Evolutionary conservation across 2,888 invertebrate species (phyloP).

Genomic region (Hermaeophaga mercurialis): DNA sequence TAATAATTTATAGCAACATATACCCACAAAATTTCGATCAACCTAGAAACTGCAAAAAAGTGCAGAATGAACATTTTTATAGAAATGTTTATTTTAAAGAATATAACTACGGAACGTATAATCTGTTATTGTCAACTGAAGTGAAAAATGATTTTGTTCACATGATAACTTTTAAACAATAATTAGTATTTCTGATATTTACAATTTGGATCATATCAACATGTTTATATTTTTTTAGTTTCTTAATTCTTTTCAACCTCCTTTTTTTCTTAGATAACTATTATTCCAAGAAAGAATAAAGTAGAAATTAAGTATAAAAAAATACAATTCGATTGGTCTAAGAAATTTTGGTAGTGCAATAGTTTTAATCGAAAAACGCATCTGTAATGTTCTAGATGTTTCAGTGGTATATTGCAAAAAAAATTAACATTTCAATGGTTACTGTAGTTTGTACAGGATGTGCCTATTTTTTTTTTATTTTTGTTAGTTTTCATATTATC

Average conservation of each 20-base stretch:
- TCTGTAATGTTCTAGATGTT: conserved; percentile 27
- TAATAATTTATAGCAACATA: no score
- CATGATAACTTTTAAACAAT: no score
- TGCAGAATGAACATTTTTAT: no score
- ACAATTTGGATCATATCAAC: neutral
- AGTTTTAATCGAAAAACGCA: conserved; percentile 30
- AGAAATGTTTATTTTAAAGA: no score
- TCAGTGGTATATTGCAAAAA: conserved; percentile 20
- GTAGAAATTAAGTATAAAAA: neutral
- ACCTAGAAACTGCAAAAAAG: no score
- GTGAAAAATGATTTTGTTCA: no score
- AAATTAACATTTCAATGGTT: conserved; percentile 3
- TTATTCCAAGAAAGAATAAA: neutral
- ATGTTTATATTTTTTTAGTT: neutral
- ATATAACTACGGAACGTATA: no score
- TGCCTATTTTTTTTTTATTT: neutral
- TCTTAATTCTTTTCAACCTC: neutral
- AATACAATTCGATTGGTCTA: conserved; percentile 19
- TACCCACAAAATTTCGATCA: no score
- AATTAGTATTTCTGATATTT: no score
- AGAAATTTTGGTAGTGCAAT: conserved; percentile 36
- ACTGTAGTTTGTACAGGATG: neutral
- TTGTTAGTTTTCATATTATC: neutral
- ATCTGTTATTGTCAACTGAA: no score
- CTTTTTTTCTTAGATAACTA: neutral